Percentiles rank a stretch among this genome's conserved stretches.
These are phyloP conservation scores for Lamprotornis superbus DNA, from an alignment of 2,113 vertebrate genomes.

Conservation along the genomic window DNA sequence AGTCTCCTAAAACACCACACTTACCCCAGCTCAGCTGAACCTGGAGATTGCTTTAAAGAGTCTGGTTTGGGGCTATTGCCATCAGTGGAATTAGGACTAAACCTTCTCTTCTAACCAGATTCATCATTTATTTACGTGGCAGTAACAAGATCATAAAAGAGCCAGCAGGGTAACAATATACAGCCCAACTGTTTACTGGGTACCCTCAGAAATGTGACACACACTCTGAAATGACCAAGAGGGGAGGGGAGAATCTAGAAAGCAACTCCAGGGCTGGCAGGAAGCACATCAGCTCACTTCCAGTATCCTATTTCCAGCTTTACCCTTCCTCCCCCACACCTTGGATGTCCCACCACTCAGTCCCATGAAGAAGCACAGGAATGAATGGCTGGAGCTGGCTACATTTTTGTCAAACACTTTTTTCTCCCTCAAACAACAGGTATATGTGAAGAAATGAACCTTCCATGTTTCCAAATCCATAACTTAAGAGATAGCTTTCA, in stretches of 20 bases:
- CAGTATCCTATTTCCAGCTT: neutral
- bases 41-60: neutral
- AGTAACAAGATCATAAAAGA: neutral
- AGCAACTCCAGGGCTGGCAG: neutral
- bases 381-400: neutral
- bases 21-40: neutral
- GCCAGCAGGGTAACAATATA: neutral
- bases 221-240: neutral
- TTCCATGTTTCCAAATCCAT: neutral
- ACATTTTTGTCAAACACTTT: neutral
- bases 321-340: neutral
- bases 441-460: fast-evolving
- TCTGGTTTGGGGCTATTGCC: neutral
- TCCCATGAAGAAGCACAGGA: fast-evolving
- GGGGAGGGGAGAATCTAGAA: neutral
- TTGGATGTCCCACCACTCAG: neutral
- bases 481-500: neutral
- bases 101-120: neutral
- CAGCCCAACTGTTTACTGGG: neutral
- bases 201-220: neutral
- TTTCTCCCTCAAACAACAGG: neutral
- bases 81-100: neutral
- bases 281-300: neutral
- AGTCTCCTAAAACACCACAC: neutral
- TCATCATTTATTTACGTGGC: neutral